Conservation (phyloP, 2,113 vertebrate genomes). For the Megalops atlanticus region DNA sequence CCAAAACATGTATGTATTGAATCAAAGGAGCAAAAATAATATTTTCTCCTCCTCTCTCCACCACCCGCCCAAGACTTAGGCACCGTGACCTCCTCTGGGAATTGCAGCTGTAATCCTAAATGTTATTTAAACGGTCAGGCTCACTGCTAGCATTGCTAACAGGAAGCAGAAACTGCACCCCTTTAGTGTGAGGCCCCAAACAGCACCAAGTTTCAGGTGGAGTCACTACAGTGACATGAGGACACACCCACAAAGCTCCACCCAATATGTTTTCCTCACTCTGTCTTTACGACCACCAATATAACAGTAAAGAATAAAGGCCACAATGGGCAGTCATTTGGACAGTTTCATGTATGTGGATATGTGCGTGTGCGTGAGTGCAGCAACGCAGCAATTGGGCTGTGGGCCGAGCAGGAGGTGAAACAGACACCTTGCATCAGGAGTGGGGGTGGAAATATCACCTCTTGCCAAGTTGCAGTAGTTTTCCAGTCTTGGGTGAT, state of each 20-base stretch:
- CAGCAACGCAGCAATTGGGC: background rate
- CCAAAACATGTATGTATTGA: background rate
- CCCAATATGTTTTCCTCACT: background rate
- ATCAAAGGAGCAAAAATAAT: background rate
- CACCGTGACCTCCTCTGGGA: background rate
- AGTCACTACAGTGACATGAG: background rate
- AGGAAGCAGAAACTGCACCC: background rate
- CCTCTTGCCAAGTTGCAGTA: background rate
- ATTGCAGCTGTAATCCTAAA: background rate
- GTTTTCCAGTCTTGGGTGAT: conserved; percentile 9
- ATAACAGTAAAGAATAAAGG: too few species aligned
- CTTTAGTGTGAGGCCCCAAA: background rate
- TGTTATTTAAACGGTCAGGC: background rate
- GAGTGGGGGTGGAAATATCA: conserved; percentile 17
- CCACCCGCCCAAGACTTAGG: background rate
- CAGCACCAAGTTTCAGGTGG: background rate
- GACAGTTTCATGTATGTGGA: too few species aligned
- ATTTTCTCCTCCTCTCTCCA: background rate
- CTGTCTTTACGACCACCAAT: background rate
- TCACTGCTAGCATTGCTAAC: background rate
- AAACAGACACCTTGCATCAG: background rate
- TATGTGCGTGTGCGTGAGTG: too few species aligned
- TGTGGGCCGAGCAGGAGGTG: background rate
- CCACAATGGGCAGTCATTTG: too few species aligned
- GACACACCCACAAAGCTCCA: background rate